Evolutionary conservation across 2,797 vertebrate species (phyloP), one percentile per base, ranked within the genome.

Genomic region (Scolopax rusticola): DNA sequence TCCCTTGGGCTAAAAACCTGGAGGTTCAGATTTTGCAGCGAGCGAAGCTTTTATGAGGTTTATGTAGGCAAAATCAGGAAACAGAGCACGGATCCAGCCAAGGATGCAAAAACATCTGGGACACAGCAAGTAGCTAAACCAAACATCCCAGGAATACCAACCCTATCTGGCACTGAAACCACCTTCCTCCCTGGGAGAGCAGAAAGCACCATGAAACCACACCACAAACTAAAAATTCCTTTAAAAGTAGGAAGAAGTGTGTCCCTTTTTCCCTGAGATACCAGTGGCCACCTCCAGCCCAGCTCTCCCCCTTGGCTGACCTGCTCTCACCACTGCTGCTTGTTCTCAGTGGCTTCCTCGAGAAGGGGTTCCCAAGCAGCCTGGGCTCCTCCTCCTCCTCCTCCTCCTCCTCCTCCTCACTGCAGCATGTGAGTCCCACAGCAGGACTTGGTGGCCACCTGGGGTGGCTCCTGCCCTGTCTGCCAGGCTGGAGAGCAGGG

Each of bases 341-440:
- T 4, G 0, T 8, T 32, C 76, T 50, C 23, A 40, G 30, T 14
- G 24, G 5, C 6, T 5, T 21, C 20, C 9, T 63, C 0, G 0
- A 13, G 41, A 36, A 68, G 40, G 1, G 0, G 20, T 41, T 75
- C 33, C 32, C 47, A 24, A 43, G 38, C 45, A 41, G 33, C 69
- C 40, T 77, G 5, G 0, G 50, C 75, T 64, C 47, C 15, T 0
- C 12, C 23, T 33, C 12, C 23, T 33, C 47, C 15, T 0, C 12
- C 23, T 33, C 63, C 43, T 63, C 47, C 15, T 0, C 12, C 23
- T 33, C 63, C 43, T 63, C 5, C 36, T 57, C 6, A 0, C 59
- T 17, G 27, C 68, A 36, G 33, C 33, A 8, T 3, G 4, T 0
- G 0, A 70, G 27, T 65, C 61, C 57, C 41, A 3, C 0, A 0